phyloP scores from a whole-genome alignment of 2,797 vertebrate genomes.

The Toxotes lorentzi region DNA sequence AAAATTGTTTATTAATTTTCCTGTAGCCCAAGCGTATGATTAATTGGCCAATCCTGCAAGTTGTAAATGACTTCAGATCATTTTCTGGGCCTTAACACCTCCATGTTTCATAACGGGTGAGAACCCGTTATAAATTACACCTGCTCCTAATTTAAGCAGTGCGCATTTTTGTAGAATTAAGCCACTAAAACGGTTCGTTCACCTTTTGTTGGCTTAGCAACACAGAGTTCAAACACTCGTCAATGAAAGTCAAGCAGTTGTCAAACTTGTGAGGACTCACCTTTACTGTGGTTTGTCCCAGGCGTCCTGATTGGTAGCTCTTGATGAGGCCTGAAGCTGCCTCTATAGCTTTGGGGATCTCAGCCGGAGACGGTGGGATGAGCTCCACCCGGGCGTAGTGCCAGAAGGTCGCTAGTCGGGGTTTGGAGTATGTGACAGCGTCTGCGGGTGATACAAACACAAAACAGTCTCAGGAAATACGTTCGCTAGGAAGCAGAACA shows the following conservation, averaged over 20 bases:
- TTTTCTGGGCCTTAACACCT: background rate
- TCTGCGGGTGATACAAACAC: conserved; percentile 76
- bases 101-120: background rate
- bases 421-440: conserved; percentile 89
- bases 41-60: background rate
- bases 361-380: conserved; percentile 89
- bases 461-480: background rate
- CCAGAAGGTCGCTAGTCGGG: conserved; percentile 92
- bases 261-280: conserved; percentile 70
- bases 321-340: conserved; percentile 82
- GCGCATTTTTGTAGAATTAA: background rate
- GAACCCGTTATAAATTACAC: background rate
- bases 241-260: background rate
- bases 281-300: conserved; percentile 90
- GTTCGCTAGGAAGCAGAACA: background rate
- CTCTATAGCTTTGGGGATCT: conserved; percentile 91
- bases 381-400: conserved; percentile 92
- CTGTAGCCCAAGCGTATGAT: no score
- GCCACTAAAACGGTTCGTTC: background rate
- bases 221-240: background rate
- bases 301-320: conserved; percentile 85
- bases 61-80: background rate
- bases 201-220: background rate
- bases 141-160: background rate
- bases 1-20: background rate